Evolutionary conservation across 2,797 vertebrate genomes (phyloP), one percentile per base, ranked within the genome.

Genomic region (Propithecus perrieri): DNA sequence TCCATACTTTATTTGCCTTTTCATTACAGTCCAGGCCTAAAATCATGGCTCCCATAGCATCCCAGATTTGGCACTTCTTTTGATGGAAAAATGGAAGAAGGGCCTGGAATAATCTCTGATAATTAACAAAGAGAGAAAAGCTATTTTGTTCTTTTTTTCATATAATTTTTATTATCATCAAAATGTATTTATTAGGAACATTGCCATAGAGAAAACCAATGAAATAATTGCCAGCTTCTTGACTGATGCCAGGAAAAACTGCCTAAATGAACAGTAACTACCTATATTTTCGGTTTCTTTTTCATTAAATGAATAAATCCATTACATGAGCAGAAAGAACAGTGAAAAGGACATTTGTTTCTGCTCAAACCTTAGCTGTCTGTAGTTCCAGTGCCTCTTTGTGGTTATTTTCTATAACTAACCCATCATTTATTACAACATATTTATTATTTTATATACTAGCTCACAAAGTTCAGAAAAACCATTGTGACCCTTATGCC

Each of bases 391-490:
- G 17, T 33, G 17, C 33, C 28, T 95, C 53, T 55, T 78, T 33
- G 28, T 74, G n/a, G 14, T 75, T 90, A 46, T 75, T 91, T 89
- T 89, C 41, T 26, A 10, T 18, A 75, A 50, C 1, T 28, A 48
- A 3, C 1, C 26, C 2, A 46, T 65, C 50, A 30, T 41, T 59
- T 24, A 74, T 53, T 30, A 26, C 4, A 69, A 26, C 4, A 13
- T 65, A n/a, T 74, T 85, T 63, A 83, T 74, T 18, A 61, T 72
- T 92, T 88, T 88, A 13, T 24, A 26, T 57, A 57, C 26, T 46
- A 13, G 26, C 30, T 85, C 72, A 85, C n/a, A 74, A 46, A 63
- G 26, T 89, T 96, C 84, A 61, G 86, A 61, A 75, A 94, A 90
- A 87, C 1, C 33, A 35, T 17, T 30, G 43, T 75, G 63, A 67